These are phyloP conservation scores for Sitta europaea DNA, from an alignment of 2,113 vertebrate species.

Conservation along the genomic window DNA sequence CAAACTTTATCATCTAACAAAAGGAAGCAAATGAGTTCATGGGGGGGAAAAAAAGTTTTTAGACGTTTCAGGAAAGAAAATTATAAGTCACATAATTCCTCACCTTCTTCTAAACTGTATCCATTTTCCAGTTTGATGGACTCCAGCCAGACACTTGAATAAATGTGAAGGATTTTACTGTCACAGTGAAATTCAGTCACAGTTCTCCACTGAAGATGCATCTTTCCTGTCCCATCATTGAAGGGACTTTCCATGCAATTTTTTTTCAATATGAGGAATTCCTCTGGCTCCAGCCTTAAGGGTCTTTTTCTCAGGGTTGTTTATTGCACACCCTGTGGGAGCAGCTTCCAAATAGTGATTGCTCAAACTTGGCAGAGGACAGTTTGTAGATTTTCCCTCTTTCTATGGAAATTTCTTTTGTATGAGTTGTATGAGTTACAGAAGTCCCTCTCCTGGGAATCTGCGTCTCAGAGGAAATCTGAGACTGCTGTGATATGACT, in stretches of 20 bases:
- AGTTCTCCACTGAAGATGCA: neutral
- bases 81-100: neutral
- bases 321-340: neutral
- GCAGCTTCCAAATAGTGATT: neutral
- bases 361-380: neutral
- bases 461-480: neutral
- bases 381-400: neutral
- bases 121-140: neutral
- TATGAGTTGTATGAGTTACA: neutral
- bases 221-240: neutral
- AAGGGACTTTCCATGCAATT: slow-evolving; percentile 15
- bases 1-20: neutral
- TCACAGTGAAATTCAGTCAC: neutral
- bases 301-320: neutral
- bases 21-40: neutral
- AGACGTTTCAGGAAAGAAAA: neutral
- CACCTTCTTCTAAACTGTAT: neutral
- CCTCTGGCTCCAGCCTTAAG: neutral
- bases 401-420: neutral
- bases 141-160: neutral
- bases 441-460: neutral
- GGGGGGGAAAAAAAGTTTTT: neutral
- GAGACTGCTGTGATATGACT: neutral
- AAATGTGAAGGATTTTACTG: neutral
- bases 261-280: neutral